phyloP scores from a whole-genome alignment of 2,888 invertebrate genomes.

The Dryomyza anilis region DNA sequence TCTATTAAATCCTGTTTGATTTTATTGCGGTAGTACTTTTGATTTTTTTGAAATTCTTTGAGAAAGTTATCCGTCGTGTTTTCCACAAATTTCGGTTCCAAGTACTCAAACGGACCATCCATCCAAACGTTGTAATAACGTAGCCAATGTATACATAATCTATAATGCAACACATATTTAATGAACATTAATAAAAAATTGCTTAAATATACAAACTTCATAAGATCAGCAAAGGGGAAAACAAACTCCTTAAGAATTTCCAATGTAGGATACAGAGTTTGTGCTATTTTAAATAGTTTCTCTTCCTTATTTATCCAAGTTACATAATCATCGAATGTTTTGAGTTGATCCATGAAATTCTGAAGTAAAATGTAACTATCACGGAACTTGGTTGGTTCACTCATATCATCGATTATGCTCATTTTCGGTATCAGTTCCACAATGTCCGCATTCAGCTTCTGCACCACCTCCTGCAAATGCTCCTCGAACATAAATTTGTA shows the following conservation, averaged over 20 bases:
- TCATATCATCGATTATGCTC: conserved; percentile 83
- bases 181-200: background rate
- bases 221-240: conserved; percentile 72
- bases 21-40: conserved; percentile 77
- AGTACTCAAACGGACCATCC: conserved; percentile 89
- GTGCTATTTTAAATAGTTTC: conserved; percentile 77
- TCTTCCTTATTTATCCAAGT: conserved; percentile 92
- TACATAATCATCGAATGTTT: conserved; percentile 76
- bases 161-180: conserved; percentile 29
- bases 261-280: conserved; percentile 76
- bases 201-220: conserved; percentile 63
- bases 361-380: conserved; percentile 81
- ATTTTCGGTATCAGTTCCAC: conserved; percentile 76
- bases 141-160: conserved; percentile 74
- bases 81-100: conserved; percentile 80
- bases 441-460: conserved; percentile 73
- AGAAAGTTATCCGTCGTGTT: conserved; percentile 78
- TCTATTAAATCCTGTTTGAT: conserved; percentile 78
- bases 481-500: conserved; percentile 87
- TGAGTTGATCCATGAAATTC: conserved; percentile 75
- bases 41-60: conserved; percentile 78
- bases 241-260: conserved; percentile 77
- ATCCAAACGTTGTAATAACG: conserved; percentile 85
- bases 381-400: conserved; percentile 74
- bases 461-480: conserved; percentile 71